Base-by-base conservation (phyloP, 2,113 vertebrate genomes). In the Mionectes macconnelli region DNA sequence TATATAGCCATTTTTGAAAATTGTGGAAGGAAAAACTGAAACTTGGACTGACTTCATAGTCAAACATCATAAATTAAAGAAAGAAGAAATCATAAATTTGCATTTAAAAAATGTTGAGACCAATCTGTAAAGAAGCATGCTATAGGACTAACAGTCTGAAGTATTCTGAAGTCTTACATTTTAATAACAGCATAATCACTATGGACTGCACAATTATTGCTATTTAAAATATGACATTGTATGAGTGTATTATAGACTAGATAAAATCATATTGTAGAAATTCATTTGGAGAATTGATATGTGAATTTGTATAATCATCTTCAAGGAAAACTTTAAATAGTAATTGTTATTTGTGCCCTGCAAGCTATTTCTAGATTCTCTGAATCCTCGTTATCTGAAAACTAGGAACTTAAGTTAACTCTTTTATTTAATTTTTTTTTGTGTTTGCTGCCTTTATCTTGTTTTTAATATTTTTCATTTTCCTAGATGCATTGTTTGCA, bases 401-500 rank as follows among this genome's bases (percentile, higher is more conserved):
- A 44, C 44, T 49, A 77, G 67, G 37, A 72, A 44, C 10, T 31
- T 21, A 16, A 68, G 14, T 35, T 59, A 76, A 52, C 21, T 57
- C 10, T 55, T 73, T 7, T 63, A 8, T 7, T 67, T 60, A 56
- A 56, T 31, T 28, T 30, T 85, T 74, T 83, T 76, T 6, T 82
- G 30, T 69, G 37, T 57, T 67, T 59, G 2, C 25, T 70, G 20
- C 39, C 37, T 76, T 76, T 89, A 24, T 59, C 44, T 50, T 31
- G 21, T 24, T 78, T 94, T 78, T 74, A 78, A 90, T 62, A 35
- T 60, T 80, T 62, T 90, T 94, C 31, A 9, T 84, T 93, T 98
- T 96, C 47, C 45, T 95, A 99, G 99, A 99, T 66, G 99, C 99
- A 7, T 96, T 99, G 92, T 99, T 99, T 97, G 99, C 99, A 0